Base-by-base conservation (phyloP, 2,888 invertebrate genomes). In the Parapristionchus giblindavisi region DNA sequence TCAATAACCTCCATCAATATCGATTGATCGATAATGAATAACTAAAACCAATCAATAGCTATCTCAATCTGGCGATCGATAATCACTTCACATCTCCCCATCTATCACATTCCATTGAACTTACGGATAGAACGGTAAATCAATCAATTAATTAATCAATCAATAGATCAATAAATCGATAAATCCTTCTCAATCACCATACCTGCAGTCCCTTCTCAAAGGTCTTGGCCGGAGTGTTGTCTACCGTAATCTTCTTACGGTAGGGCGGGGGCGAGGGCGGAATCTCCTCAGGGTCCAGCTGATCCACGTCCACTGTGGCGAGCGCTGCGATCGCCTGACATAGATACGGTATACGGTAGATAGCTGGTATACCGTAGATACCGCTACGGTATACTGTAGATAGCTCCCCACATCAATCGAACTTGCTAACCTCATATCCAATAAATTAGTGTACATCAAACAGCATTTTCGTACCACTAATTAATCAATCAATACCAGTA, bases 201-300 rank as follows among this genome's bases (percentile, higher is more conserved):
- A 70, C 70, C 70, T 56, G 38, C 40, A 72, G 72, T 60, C 43
- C 58, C 29, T 72, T 43, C 48, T 60, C 60, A 60, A 72, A 72
- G 2, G 72, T 72, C 38, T 34, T 54, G 40, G 58, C 32, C 2
- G 66, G 68, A 1, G 21, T 65, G 65, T 65, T 65, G 17, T 51
- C 51, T 11, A 80, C 77, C n/a, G 48, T 52, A 17, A 77, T 5
- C 24, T 66, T 76, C 34, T 70, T 77, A 34, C 51, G 75, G 70
- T 86, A 86, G 4, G 85, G 84, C 14, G 80, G 83, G 2, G 86
- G 86, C 0, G 81, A 83, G 21, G 80, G 77, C 27, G 86, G 86
- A 71, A 86, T 82, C 34, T 85, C 85, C 21, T 56, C 77, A 51
- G 84, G 61, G 73, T 86, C 85, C 60, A 86, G 75, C 34, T 83